Evolutionary conservation across 2,113 vertebrate genomes (phyloP), one percentile per base, ranked within the genome.

Genomic region (Entelurus aequoreus): DNA sequence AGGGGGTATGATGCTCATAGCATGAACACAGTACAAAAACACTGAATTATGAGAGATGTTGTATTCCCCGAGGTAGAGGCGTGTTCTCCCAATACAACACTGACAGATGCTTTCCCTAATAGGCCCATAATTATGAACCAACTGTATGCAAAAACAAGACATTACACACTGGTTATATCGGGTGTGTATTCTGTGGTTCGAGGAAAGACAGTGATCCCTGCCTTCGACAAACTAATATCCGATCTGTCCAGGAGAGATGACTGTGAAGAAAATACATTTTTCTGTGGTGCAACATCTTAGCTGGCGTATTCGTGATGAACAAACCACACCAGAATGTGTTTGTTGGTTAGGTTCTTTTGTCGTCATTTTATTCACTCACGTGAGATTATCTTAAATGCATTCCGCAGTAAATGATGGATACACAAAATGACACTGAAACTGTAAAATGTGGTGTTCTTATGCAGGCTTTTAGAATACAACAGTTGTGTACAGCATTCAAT

Each of bases 41-140:
- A 50, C 54, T 10, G 64, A 54, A 62, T 35, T 36, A 64, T 74
- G 67, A 68, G 36, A 63, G 72, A 69, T 4, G 42, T 38, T 47
- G 38, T 70, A 64, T 57, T 61, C 60, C 11, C 66, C 53, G 72
- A 54, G 56, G 61, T 19, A 8, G 44, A 54, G 28, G 28, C 37
- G 11, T 50, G 1, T 61, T 52, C 60, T 81, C 42, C n/a, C 19
- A 42, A 48, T 42, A 11, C 61, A 53, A 53, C 73, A 62, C 67
- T 75, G 77, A 79, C 77, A 83, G 63, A 76, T 82, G 77, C 75
- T 77, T 68, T 62, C 28, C 28, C 28, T 28, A 28, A 28, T 28
- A 64, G 48, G 62, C 42, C 42, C 6, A 12, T 42, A 8, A 42
- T 40, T 40, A 42, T 81, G 80, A 84, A 64, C 63, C 72, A 68